Evolutionary conservation across 2,113 vertebrate species (phyloP).

Genomic region (Urocitellus parryii): DNA sequence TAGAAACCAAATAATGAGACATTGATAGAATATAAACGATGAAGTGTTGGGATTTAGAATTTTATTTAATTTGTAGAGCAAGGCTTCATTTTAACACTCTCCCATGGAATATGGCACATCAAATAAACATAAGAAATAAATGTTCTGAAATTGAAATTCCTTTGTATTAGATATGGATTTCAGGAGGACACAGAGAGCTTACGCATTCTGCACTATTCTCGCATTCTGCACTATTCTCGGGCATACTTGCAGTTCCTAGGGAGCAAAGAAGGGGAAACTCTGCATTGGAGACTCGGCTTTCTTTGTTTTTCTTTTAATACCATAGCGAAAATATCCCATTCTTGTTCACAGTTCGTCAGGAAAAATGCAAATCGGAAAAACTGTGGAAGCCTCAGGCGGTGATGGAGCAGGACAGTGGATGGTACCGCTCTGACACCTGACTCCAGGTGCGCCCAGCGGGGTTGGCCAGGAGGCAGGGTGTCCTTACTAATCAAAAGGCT

Average conservation of each 20-base stretch:
- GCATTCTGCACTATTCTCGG: background rate
- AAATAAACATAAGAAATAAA: constrained; percentile 44
- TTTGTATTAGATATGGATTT: constrained; percentile 7
- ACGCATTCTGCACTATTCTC: background rate
- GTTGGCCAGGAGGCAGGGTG: background rate
- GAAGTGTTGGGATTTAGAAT: background rate
- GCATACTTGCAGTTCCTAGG: background rate
- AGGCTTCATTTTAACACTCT: constrained; percentile 36
- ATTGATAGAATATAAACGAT: background rate
- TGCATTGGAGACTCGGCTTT: background rate
- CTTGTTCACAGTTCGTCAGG: background rate
- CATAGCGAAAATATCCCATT: background rate
- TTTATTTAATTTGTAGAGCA: constrained; percentile 67
- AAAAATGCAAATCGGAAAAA: background rate
- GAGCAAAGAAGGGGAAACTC: background rate
- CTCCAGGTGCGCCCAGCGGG: background rate
- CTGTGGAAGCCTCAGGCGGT: background rate
- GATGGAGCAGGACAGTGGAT: accelerated
- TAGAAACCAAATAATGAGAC: background rate
- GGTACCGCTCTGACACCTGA: background rate
- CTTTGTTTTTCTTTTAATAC: background rate
- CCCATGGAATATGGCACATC: background rate
- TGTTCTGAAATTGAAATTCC: constrained; percentile 49
- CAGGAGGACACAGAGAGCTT: background rate
- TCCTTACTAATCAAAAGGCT: background rate